phyloP scores from a whole-genome alignment of 2,888 invertebrate genomes.

The Aleiodes testaceus region DNA sequence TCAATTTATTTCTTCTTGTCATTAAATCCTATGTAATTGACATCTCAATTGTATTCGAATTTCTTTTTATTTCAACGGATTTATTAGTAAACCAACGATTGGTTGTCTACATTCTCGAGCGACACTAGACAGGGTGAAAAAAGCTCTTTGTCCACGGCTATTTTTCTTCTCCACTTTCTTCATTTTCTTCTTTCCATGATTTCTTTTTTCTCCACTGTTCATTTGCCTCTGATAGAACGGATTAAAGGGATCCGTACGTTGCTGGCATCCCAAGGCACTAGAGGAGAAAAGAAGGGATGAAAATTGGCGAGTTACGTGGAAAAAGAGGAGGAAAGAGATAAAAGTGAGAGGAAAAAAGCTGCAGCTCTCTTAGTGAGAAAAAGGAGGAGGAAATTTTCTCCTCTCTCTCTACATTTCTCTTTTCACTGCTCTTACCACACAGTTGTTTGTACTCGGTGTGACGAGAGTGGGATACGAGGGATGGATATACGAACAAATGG shows the following conservation, averaged over 20 bases:
- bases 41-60: too few relatives aligned
- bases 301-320: constrained; percentile 1
- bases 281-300: background rate
- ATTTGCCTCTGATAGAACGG: constrained; percentile 62
- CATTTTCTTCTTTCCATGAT: background rate
- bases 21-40: too few relatives aligned
- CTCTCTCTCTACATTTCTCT: constrained; percentile 18
- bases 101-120: constrained; percentile 7
- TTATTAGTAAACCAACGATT: constrained; percentile 1
- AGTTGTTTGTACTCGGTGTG: constrained; percentile 32
- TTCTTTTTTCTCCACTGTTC: constrained; percentile 53
- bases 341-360: constrained; percentile 13
- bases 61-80: too few relatives aligned
- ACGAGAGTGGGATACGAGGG: constrained; percentile 22
- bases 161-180: constrained; percentile 4
- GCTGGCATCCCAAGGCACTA: constrained; percentile 35
- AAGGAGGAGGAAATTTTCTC: constrained; percentile 16
- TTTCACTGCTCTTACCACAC: constrained; percentile 27
- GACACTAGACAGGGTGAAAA: constrained; percentile 19
- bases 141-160: constrained; percentile 56
- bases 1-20: too few relatives aligned
- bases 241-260: constrained; percentile 62
- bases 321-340: background rate
- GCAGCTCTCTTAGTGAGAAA: background rate
- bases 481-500: constrained; percentile 32